These are phyloP conservation scores for Plectropomus leopardus DNA, from an alignment of 2,113 vertebrate species.

Conservation along the genomic window DNA sequence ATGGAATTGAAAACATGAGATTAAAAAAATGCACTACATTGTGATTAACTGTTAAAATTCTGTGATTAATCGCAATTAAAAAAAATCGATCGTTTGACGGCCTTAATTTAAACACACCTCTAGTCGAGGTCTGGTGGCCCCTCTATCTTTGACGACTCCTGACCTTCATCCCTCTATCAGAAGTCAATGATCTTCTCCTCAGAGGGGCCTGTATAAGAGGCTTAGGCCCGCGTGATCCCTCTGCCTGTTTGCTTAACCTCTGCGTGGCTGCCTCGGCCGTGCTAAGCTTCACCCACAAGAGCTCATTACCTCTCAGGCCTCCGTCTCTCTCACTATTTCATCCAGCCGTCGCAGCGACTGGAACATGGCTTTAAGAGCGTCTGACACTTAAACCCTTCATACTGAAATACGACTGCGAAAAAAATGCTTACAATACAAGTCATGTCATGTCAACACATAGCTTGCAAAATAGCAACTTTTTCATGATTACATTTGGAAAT, in stretches of 20 bases:
- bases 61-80: too few relatives aligned
- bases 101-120: too few relatives aligned
- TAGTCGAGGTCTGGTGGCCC: constrained; percentile 26
- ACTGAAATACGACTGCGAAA: constrained; percentile 22
- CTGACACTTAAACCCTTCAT: constrained; percentile 9
- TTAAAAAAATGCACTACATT: too few relatives aligned
- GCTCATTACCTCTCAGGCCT: constrained; percentile 64
- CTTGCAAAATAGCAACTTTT: constrained; percentile 14
- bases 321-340: constrained; percentile 20
- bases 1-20: too few relatives aligned
- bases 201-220: constrained; percentile 74
- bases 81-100: background rate
- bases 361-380: constrained; percentile 13
- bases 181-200: constrained; percentile 81
- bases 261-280: constrained; percentile 62
- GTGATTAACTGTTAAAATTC: too few relatives aligned
- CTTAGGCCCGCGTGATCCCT: constrained; percentile 80
- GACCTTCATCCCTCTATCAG: constrained; percentile 72
- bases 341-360: constrained; percentile 9
- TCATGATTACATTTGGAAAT: constrained; percentile 17
- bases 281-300: constrained; percentile 73
- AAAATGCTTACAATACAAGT: background rate
- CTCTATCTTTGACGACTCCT: constrained; percentile 51
- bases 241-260: constrained; percentile 80
- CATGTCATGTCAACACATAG: constrained; percentile 1